Base-by-base conservation (phyloP, 2,888 invertebrate genomes). In the Drosophila kanekoi region DNA sequence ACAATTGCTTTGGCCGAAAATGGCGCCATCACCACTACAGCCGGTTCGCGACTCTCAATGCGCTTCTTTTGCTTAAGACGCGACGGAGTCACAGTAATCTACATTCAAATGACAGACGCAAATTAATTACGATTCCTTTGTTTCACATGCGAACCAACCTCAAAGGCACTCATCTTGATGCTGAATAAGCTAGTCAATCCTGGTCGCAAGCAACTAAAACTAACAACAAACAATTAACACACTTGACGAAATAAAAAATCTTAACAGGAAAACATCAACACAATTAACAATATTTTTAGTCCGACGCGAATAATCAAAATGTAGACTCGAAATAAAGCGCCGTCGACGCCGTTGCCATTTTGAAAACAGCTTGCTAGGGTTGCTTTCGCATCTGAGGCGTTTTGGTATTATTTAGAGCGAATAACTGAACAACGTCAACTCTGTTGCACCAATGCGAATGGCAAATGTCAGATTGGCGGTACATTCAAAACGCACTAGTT, bases 1-100 rank as follows among this genome's bases (percentile, higher is more conserved):
- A 96, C 93, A 92, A 94, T 95, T 3, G 95, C 94, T 77, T 94
- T 94, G 59, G 93, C 92, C n/a, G 94, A 93, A 91, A 96, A 96
- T 1, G 95, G 95, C 11, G 94, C 95, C 80, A 96, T 92, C 45
- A 94, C 91, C 13, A 96, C 93, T 45, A 77, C 70, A 1, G 90
- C 81, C 8, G 91, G 91, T 77, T 91, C 93, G 79, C 72, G 90
- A 66, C 77, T 92, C 91, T 79, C 94, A 81, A 74, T 91, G 76
- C 87, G 90, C 90, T 84, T 90, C 64, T 90, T 90, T 47, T 79
- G 86, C 65, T 90, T 91, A 0, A 77, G 49, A 3, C 91, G 87
- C n/a, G 91, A 83, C 35, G 93, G 93, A 14, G 93, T 93, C 20
- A 93, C 69, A 52, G 81, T 89, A 38, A 92, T 87, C 92, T 92